phyloP scores from a whole-genome alignment of 2,113 vertebrate genomes.

The Sceloporus tristichus region DNA sequence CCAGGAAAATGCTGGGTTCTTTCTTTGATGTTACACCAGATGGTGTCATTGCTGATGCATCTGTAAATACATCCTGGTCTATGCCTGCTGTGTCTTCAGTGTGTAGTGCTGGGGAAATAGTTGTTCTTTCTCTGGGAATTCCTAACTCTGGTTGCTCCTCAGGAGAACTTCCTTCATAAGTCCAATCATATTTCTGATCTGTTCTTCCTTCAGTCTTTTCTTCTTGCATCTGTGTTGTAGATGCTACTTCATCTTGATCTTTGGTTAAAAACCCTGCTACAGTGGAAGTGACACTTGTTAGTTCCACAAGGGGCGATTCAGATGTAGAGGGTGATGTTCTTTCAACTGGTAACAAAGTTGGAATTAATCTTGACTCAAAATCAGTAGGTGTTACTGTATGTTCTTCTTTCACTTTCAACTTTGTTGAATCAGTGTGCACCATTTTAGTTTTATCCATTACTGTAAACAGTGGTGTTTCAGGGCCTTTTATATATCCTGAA shows the following conservation, averaged over 20 bases:
- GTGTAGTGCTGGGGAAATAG: constrained; percentile 17
- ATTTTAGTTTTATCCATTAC: constrained; percentile 41
- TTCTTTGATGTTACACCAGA: constrained; percentile 56
- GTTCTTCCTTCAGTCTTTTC: constrained; percentile 25
- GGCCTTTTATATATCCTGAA: constrained; percentile 47
- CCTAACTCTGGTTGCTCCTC: constrained; percentile 48
- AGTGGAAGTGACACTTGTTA: constrained; percentile 42
- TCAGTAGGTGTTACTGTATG: constrained; percentile 43
- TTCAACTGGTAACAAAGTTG: constrained; percentile 51
- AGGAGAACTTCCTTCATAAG: constrained; percentile 64
- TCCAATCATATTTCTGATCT: constrained; percentile 12
- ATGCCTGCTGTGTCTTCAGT: constrained; percentile 68
- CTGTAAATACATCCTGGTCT: constrained; percentile 49
- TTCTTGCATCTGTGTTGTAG: constrained; percentile 30
- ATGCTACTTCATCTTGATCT: constrained; percentile 25
- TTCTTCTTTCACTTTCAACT: constrained; percentile 40
- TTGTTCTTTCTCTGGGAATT: constrained; percentile 43
- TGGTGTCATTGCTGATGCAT: constrained; percentile 49
- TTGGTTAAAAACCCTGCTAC: constrained; percentile 44
- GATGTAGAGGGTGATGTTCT: constrained; percentile 48
- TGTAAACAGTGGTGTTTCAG: constrained; percentile 32
- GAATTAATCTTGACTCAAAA: constrained; percentile 42
- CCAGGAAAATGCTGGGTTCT: constrained; percentile 55
- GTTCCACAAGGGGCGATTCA: constrained; percentile 1
- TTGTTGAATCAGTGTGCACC: neutral